Conservation (phyloP, 2,113 vertebrate genomes). For the Naja naja region DNA sequence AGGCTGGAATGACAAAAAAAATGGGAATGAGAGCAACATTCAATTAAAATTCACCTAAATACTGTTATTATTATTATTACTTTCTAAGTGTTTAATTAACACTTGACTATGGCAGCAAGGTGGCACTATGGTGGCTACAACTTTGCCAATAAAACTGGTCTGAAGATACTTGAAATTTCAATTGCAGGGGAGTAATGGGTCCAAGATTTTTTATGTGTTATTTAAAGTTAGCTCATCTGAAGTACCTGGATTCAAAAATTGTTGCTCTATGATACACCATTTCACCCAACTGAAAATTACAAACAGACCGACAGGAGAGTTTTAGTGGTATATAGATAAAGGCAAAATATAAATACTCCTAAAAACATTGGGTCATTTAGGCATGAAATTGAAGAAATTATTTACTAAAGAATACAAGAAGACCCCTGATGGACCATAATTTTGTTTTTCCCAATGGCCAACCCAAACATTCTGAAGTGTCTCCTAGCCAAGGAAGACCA, state of each 20-base stretch:
- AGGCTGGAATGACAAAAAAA: neutral
- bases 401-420: constrained; percentile 45
- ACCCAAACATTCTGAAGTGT: neutral
- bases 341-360: constrained; percentile 50
- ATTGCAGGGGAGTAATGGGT: neutral
- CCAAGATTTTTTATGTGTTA: neutral
- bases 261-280: neutral
- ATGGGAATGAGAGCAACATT: neutral
- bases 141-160: neutral
- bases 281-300: neutral
- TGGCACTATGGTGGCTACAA: neutral
- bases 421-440: neutral
- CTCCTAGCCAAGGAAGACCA: neutral
- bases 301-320: neutral
- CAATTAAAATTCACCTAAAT: neutral
- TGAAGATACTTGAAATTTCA: neutral
- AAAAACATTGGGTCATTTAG: constrained; percentile 58
- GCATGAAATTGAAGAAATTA: constrained; percentile 56
- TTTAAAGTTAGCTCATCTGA: neutral
- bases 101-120: neutral
- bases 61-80: neutral
- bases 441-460: neutral
- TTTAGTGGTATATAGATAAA: neutral
- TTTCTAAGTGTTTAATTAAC: neutral
- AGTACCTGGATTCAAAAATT: neutral